Evolutionary conservation across 2,888 invertebrate genomes (phyloP), one percentile per base, ranked within the genome.

Genomic region (Sminthurides aquaticus): DNA sequence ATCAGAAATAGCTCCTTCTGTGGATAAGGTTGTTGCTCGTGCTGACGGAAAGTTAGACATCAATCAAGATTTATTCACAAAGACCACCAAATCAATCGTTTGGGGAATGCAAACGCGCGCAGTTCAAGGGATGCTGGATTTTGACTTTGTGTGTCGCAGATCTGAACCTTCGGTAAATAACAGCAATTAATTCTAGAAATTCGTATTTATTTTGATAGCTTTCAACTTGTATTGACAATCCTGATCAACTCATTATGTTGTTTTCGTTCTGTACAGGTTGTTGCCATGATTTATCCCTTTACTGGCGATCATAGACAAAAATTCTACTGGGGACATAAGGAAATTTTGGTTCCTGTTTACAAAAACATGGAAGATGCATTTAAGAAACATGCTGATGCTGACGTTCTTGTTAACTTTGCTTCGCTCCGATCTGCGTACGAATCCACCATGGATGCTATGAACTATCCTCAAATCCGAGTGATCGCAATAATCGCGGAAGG

Each of bases 21-120:
- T 72, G 67, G 76, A 75, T 49, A 78, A 79, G 60, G 73, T 75
- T 2, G 75, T 75, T 25, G 76, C 77, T 58, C 64, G 71, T 57
- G 57, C 65, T 29, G 52, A 66, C 60, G 72, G 76, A 28, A 72
- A 76, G 34, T 75, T 78, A 62, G 72, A 76, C 43, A 75, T 78
- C 62, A 78, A 75, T 62, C 57, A 56, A 8, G 62, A 60, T 49
- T 66, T 94, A 69, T 94, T 96, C 81, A 85, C 84, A n/a, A 85
- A 84, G 71, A 82, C 85, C 67, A 97, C 96, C 15, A 91, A 90
- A 78, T 87, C 96, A 11, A 94, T 99, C 76, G 89, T 99, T 24
- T 99, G 98, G 98, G 99, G 99, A 69, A 97, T 99, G 94, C 99
- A 99, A 82, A 90, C 90, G 56, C 83, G 96, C 67, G 98, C 99